Conservation (phyloP, 2,888 invertebrate species). For the Metellina segmentata region DNA sequence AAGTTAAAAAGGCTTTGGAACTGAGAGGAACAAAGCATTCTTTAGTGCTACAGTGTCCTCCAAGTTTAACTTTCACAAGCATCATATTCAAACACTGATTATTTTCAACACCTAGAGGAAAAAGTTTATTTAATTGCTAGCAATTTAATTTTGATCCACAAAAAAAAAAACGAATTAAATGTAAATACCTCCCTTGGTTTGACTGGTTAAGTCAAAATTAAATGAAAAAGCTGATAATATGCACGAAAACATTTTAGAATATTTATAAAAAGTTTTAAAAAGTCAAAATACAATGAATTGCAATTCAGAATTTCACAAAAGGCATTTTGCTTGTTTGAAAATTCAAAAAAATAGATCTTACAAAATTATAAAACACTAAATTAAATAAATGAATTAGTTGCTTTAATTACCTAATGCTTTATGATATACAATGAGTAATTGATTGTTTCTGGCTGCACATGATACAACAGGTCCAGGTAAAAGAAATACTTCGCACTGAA, state of each 20-base stretch:
- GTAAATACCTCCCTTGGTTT: too few relatives aligned
- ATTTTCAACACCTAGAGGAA: slow-evolving; percentile 80
- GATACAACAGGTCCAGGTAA: slow-evolving; percentile 88
- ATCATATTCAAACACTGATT: slow-evolving; percentile 81
- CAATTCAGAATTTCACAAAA: background rate
- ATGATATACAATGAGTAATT: slow-evolving; percentile 76
- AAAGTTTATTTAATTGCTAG: too few relatives aligned
- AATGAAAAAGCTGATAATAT: too few relatives aligned
- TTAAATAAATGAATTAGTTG: slow-evolving; percentile 19
- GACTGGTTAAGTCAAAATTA: too few relatives aligned
- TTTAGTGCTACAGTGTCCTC: slow-evolving; percentile 77
- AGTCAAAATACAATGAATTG: background rate
- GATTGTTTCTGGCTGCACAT: slow-evolving; percentile 82
- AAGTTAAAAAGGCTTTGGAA: slow-evolving; percentile 80
- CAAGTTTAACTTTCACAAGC: slow-evolving; percentile 79
- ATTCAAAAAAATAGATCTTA: background rate
- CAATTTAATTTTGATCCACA: too few relatives aligned
- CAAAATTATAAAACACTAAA: background rate
- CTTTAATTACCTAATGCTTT: slow-evolving; percentile 77
- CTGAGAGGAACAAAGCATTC: slow-evolving; percentile 80
- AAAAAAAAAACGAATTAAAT: too few relatives aligned
- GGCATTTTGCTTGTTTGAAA: background rate
- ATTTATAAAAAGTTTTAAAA: background rate
- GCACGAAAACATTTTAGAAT: too few relatives aligned
- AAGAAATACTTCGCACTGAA: slow-evolving; percentile 89